Conservation (phyloP, 2,113 vertebrate genomes). For the Malaclemys terrapin region DNA sequence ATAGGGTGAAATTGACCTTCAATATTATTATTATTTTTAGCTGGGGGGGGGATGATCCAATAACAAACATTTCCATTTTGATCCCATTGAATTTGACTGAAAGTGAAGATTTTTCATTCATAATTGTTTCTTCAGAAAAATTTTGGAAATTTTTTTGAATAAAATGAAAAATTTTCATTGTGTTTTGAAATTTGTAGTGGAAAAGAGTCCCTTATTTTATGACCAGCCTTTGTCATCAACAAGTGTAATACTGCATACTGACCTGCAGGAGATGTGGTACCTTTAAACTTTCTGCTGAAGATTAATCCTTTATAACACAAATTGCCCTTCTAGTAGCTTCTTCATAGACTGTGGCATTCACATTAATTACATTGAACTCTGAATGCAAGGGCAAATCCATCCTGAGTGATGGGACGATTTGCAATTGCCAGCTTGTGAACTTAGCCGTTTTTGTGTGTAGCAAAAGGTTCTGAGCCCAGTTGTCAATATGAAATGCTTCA, state of each 20-base stretch:
- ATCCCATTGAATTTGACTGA: not conserved
- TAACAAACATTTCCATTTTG: not conserved
- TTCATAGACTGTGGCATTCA: not conserved
- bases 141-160: not conserved
- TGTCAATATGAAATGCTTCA: not conserved
- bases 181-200: not conserved
- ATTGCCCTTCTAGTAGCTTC: not conserved
- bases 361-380: not conserved
- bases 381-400: not conserved
- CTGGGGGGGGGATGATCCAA: too few species aligned
- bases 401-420: not conserved
- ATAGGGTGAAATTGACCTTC: not conserved
- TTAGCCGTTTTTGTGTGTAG: not conserved
- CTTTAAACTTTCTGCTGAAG: not conserved
- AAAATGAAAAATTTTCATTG: not conserved
- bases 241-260: not conserved
- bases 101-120: not conserved
- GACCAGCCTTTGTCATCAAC: not conserved
- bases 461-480: not conserved
- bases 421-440: not conserved
- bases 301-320: not conserved
- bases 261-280: not conserved
- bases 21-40: not conserved
- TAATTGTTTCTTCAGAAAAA: not conserved
- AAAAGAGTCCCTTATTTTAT: not conserved